Percentiles rank a stretch among this genome's conserved stretches.
Evolutionary conservation across 1,140 invertebrate genomes (phyloP).

Genomic region (Procambarus clarkii): DNA sequence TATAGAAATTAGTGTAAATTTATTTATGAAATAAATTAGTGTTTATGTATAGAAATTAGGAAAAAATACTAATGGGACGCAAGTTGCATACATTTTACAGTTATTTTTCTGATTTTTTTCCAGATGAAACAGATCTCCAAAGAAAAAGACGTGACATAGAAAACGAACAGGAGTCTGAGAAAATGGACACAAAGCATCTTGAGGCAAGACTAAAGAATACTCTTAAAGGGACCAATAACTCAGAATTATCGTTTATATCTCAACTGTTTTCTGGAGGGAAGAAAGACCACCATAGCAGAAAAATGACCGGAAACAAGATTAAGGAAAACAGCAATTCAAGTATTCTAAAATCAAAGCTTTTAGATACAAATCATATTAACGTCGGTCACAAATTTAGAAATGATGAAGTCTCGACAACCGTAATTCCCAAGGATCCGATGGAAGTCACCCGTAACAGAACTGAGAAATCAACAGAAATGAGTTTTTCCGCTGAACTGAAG

Average conservation of each 20-base stretch:
- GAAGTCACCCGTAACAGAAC: background rate
- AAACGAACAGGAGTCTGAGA: background rate
- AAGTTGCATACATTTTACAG: no score
- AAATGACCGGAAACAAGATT: background rate
- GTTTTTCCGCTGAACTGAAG: background rate
- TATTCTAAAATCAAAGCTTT: background rate
- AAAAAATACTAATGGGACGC: no score
- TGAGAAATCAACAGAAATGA: background rate
- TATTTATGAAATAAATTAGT: no score
- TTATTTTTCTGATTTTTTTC: background rate
- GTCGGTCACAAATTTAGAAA: background rate
- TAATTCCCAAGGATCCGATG: background rate
- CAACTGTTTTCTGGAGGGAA: background rate
- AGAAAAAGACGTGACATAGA: background rate
- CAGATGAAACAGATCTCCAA: background rate
- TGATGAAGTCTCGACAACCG: background rate
- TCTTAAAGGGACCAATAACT: background rate
- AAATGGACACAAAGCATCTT: background rate
- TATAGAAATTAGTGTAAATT: no score
- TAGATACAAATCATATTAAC: background rate
- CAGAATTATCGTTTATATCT: background rate
- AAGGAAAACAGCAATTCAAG: background rate
- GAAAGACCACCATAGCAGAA: background rate
- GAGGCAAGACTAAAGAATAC: background rate
- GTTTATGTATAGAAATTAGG: no score